These are phyloP conservation scores for Alces alces DNA, from an alignment of 2,113 vertebrate species.

Conservation along the genomic window DNA sequence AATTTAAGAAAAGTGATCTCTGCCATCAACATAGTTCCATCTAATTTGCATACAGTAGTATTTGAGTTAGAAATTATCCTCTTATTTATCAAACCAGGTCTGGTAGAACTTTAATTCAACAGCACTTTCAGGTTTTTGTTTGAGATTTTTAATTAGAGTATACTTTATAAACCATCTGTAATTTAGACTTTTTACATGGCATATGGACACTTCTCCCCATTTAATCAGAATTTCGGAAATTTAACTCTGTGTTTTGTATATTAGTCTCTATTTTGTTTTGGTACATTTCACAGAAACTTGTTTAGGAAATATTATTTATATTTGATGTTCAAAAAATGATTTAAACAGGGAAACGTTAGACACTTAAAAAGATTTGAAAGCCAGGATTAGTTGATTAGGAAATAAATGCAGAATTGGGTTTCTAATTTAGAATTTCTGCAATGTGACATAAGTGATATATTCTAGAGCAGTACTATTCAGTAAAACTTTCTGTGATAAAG, in stretches of 20 bases:
- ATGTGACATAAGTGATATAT: neutral
- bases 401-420: neutral
- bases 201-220: neutral
- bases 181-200: neutral
- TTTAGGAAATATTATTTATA: neutral
- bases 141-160: neutral
- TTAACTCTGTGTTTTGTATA: neutral
- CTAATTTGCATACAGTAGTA: neutral
- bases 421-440: neutral
- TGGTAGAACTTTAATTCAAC: neutral
- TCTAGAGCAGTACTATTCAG: neutral
- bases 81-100: neutral
- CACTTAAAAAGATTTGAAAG: neutral
- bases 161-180: neutral
- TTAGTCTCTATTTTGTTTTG: neutral
- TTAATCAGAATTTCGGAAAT: neutral
- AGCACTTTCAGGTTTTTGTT: slow-evolving; percentile 18
- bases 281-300: neutral
- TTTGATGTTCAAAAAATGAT: neutral
- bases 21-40: neutral
- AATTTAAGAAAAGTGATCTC: slow-evolving; percentile 3
- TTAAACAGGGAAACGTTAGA: neutral
- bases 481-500: neutral
- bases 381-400: neutral
- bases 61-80: slow-evolving; percentile 26